Base-by-base conservation (phyloP, 2,797 vertebrate species). In the Hemibagrus guttatus region DNA sequence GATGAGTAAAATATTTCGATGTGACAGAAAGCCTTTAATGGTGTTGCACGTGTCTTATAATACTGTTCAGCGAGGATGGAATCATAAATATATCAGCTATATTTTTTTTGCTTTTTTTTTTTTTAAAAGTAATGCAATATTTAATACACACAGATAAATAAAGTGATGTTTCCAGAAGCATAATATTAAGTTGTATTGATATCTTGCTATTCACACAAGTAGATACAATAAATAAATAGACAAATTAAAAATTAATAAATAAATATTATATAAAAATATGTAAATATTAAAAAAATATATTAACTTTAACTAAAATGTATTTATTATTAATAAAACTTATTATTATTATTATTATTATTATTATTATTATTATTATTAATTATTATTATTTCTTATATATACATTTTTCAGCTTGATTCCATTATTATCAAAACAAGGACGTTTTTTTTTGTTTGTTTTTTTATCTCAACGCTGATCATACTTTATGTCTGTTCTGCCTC, bases 401-500 rank as follows among this genome's bases (percentile, higher is more conserved):
- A 13, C 13, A 61, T 81, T 59, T 61, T 42, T 16, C 35, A 61
- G 13, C 21, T 46, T 28, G 6, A 81, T 64, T 64, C 39, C 8
- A 19, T 64, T 28, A 81, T 28, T 28, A 28, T n/a, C 13, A 17
- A 63, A 81, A 63, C 12, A 42, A 46, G 4, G 35, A 4, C 35
- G n/a, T n/a, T n/a, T n/a, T n/a, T n/a, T n/a, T n/a, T n/a, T n/a
- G n/a, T n/a, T n/a, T 39, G 35, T 39, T 39, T 39, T 39, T 39
- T 4, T 39, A 85, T 58, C 72, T 79, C 52, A 35, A 19, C n/a
- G n/a, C 56, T 69, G 71, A 63, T 86, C 52, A 54, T 59, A 87
- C 81, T 78, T 85, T 69, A 83, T 86, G 84, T 31, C 46, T 28
- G 87, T 90, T 90, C 90, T 91, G 91, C 86, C 86, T 92, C 90